Evolutionary conservation across 2,888 invertebrate species (phyloP).

Genomic region (Seira ritae): DNA sequence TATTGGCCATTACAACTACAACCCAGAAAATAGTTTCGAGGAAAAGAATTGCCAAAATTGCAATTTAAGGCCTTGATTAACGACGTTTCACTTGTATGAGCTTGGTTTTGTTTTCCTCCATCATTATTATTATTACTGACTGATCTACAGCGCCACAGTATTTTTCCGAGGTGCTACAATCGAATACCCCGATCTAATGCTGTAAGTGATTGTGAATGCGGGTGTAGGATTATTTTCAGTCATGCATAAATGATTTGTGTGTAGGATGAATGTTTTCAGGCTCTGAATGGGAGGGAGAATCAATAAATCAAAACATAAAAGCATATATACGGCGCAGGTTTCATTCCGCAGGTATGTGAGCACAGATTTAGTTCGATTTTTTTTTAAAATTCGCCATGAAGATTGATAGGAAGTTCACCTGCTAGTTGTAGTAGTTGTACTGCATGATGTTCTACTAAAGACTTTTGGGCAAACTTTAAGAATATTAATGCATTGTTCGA

Average conservation of each 20-base stretch:
- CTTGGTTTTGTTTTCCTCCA: neutral
- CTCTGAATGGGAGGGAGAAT: constrained; percentile 9
- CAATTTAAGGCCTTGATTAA: constrained; percentile 19
- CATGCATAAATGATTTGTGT: constrained; percentile 21
- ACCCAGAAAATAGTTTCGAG: too few species aligned
- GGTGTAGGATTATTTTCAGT: constrained; percentile 15
- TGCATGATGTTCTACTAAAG: too few species aligned
- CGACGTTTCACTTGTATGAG: constrained; percentile 8
- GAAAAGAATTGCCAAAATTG: constrained; percentile 3
- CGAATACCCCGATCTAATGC: too few species aligned
- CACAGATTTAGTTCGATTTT: constrained; percentile 8
- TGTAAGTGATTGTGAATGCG: constrained; percentile 13
- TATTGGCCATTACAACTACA: too few species aligned
- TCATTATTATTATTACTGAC: neutral
- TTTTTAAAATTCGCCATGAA: neutral
- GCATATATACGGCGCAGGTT: neutral
- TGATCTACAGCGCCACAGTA: neutral
- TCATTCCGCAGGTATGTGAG: neutral
- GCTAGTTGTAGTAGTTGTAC: too few species aligned
- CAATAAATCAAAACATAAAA: constrained; percentile 9
- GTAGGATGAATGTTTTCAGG: constrained; percentile 21
- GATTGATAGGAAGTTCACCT: too few species aligned
- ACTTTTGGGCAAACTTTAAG: too few species aligned
- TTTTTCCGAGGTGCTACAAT: neutral
- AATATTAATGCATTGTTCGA: too few species aligned